These are phyloP conservation scores for Clupea harengus DNA, from an alignment of 2,113 vertebrate genomes.

Conservation along the genomic window DNA sequence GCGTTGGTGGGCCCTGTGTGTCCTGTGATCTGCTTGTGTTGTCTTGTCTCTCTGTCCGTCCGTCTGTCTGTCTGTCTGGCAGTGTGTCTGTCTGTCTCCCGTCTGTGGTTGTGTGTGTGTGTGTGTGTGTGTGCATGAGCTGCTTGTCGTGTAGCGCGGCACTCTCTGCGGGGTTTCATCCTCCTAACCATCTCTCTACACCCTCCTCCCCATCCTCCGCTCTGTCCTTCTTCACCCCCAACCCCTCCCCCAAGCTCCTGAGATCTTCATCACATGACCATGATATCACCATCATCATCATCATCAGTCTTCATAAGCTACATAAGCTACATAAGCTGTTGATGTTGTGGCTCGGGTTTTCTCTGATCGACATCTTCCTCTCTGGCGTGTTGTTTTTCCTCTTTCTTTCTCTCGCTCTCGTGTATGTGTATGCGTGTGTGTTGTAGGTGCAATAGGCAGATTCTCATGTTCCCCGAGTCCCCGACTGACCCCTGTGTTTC, in stretches of 20 bases:
- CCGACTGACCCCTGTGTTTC: slow-evolving; percentile 34
- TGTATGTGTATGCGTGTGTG: slow-evolving; percentile 6
- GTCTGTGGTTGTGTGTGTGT: slow-evolving; percentile 63
- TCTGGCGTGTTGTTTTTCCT: slow-evolving; percentile 41
- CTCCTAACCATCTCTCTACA: slow-evolving; percentile 13
- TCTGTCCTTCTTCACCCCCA: slow-evolving; percentile 25
- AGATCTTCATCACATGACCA: slow-evolving; percentile 42
- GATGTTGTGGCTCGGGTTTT: slow-evolving; percentile 56
- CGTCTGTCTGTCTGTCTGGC: slow-evolving; percentile 54
- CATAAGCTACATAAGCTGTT: slow-evolving; percentile 42
- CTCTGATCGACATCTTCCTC: slow-evolving; percentile 43
- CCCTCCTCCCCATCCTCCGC: slow-evolving; percentile 36
- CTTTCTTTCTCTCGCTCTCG: slow-evolving; percentile 3
- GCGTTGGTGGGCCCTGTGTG: slow-evolving; percentile 56
- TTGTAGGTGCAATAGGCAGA: neutral
- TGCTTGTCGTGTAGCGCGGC: slow-evolving; percentile 63
- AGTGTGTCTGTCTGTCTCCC: slow-evolving; percentile 54
- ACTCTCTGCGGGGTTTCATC: slow-evolving; percentile 44
- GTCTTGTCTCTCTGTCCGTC: slow-evolving; percentile 39
- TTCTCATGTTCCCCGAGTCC: neutral
- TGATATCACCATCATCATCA: slow-evolving; percentile 20
- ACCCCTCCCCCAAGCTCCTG: slow-evolving; percentile 44
- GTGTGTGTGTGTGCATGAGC: slow-evolving; percentile 76
- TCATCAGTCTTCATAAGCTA: slow-evolving; percentile 5
- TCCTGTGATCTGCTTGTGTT: slow-evolving; percentile 49